phyloP scores from a whole-genome alignment of 1,140 invertebrate genomes.

The Dendroctonus valens region DNA sequence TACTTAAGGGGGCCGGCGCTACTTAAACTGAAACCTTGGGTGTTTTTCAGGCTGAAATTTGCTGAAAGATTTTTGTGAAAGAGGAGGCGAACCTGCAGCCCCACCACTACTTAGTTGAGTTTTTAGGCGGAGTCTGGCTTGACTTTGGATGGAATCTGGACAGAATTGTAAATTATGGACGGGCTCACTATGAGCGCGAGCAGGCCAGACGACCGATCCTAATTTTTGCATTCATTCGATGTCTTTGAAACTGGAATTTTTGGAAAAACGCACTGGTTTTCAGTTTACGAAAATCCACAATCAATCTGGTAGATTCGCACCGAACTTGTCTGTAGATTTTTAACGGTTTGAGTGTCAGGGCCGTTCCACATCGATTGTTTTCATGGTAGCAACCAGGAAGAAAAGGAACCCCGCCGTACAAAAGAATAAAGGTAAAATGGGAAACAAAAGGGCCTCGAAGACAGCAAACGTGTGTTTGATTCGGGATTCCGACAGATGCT shows the following conservation, averaged over 20 bases:
- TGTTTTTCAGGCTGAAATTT: slow-evolving; percentile 6
- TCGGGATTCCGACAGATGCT: slow-evolving; percentile 25
- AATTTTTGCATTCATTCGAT: background rate
- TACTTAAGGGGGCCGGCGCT: slow-evolving; percentile 16
- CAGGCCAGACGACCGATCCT: background rate
- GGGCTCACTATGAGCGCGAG: background rate
- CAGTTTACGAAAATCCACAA: background rate
- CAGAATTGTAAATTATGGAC: slow-evolving; percentile 1
- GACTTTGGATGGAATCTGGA: slow-evolving; percentile 7
- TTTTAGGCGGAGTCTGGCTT: slow-evolving; percentile 13
- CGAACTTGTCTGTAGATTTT: slow-evolving; percentile 25
- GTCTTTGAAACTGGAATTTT: background rate
- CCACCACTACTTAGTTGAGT: slow-evolving; percentile 23
- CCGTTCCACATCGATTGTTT: slow-evolving; percentile 31
- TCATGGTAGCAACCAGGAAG: slow-evolving; percentile 31
- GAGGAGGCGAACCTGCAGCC: slow-evolving; percentile 4
- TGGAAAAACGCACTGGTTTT: background rate
- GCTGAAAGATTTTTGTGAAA: slow-evolving; percentile 25
- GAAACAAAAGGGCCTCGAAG: slow-evolving; percentile 25
- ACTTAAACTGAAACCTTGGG: slow-evolving; percentile 25
- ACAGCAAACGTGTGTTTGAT: slow-evolving; percentile 30
- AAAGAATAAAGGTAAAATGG: slow-evolving; percentile 19
- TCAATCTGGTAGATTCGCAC: slow-evolving; percentile 1
- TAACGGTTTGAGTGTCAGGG: slow-evolving; percentile 25
- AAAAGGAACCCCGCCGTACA: slow-evolving; percentile 21